Evolutionary conservation across 2,797 vertebrate species (phyloP).

Genomic region (Etheostoma perlongum): DNA sequence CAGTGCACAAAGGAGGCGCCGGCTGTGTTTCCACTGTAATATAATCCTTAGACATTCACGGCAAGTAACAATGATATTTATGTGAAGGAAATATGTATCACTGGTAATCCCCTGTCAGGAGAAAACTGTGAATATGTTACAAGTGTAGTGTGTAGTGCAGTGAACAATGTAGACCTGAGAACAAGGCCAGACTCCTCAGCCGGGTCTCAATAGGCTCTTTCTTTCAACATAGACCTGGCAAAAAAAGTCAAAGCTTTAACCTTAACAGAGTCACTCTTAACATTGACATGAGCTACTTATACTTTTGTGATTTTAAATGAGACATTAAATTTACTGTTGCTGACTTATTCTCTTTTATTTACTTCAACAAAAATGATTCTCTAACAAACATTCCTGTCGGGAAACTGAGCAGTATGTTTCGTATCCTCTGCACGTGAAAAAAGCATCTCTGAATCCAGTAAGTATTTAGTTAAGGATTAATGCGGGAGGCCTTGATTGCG

Average conservation of each 20-base stretch:
- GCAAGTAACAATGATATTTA: slow-evolving; percentile 73
- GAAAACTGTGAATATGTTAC: slow-evolving; percentile 61
- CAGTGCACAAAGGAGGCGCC: slow-evolving; percentile 57
- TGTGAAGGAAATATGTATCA: slow-evolving; percentile 69
- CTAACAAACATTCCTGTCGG: slow-evolving; percentile 53
- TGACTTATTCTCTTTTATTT: slow-evolving; percentile 43
- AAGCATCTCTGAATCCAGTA: slow-evolving; percentile 72
- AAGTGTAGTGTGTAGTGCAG: slow-evolving; percentile 50
- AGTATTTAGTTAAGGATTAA: slow-evolving; percentile 85
- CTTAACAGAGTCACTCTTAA: slow-evolving; percentile 28
- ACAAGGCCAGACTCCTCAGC: slow-evolving; percentile 61
- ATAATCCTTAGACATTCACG: slow-evolving; percentile 60
- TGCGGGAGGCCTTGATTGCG: slow-evolving; percentile 81
- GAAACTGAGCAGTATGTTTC: slow-evolving; percentile 43
- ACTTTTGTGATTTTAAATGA: slow-evolving; percentile 30
- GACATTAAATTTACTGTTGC: slow-evolving; percentile 44
- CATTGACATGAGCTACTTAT: slow-evolving; percentile 10
- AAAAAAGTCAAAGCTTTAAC: slow-evolving; percentile 30
- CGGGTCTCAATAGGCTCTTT: slow-evolving; percentile 46
- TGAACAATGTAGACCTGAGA: slow-evolving; percentile 68
- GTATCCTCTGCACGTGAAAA: slow-evolving; percentile 38
- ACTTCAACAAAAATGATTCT: slow-evolving; percentile 39
- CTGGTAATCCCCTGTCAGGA: slow-evolving; percentile 57
- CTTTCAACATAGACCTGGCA: slow-evolving; percentile 39
- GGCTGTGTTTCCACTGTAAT: slow-evolving; percentile 62